These are phyloP conservation scores for Seira ritae DNA, from an alignment of 2,888 invertebrate species.

Conservation along the genomic window DNA sequence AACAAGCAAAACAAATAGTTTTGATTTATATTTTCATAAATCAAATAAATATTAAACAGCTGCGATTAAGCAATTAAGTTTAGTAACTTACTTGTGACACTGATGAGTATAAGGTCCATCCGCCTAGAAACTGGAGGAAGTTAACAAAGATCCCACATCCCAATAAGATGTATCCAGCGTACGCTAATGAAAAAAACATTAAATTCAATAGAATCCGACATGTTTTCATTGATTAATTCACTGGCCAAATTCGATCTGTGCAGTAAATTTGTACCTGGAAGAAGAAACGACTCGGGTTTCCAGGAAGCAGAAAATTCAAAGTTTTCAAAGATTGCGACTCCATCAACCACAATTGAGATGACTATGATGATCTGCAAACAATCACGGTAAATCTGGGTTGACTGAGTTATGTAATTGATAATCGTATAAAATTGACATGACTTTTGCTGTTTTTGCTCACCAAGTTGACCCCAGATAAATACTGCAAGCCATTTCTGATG, in stretches of 20 bases:
- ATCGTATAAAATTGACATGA: too few relatives aligned
- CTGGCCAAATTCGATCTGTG: neutral
- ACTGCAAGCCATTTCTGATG: slow-evolving; percentile 61
- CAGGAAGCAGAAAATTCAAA: slow-evolving; percentile 46
- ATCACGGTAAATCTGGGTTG: slow-evolving; percentile 5
- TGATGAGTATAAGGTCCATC: slow-evolving; percentile 48
- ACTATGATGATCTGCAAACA: slow-evolving; percentile 46
- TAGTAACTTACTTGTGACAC: slow-evolving; percentile 32
- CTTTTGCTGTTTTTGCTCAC: slow-evolving; percentile 28
- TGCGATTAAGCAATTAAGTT: neutral
- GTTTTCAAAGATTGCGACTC: slow-evolving; percentile 54
- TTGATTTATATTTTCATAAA: neutral
- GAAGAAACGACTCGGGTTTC: slow-evolving; percentile 36
- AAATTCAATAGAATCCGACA: slow-evolving; percentile 5
- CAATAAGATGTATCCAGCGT: slow-evolving; percentile 36
- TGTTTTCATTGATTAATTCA: neutral
- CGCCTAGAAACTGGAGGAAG: slow-evolving; percentile 36
- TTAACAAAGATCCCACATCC: slow-evolving; percentile 44
- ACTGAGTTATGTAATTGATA: slow-evolving; percentile 10
- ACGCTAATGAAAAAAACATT: slow-evolving; percentile 28
- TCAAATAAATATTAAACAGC: neutral
- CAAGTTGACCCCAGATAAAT: slow-evolving; percentile 64
- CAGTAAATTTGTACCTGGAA: slow-evolving; percentile 55
- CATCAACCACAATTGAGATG: slow-evolving; percentile 50
- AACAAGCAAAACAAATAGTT: slow-evolving; percentile 6